phyloP scores from a whole-genome alignment of 2,888 invertebrate genomes.

The Stenotaenia linearis region DNA sequence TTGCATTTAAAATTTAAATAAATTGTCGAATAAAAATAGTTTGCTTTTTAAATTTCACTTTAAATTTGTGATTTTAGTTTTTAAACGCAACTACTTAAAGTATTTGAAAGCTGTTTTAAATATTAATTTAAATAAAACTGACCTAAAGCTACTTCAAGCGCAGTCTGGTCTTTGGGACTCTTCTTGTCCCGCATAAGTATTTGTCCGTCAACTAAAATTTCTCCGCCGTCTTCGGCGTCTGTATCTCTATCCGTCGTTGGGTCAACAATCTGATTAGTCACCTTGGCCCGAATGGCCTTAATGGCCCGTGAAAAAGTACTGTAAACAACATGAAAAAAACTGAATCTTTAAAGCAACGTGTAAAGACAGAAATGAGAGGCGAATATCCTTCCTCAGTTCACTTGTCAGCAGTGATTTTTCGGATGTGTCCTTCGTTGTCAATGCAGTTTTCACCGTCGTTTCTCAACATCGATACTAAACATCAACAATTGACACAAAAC shows the following conservation, averaged over 20 bases:
- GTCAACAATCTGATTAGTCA: slow-evolving; percentile 93
- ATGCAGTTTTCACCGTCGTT: no score
- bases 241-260: slow-evolving; percentile 54
- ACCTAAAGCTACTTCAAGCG: slow-evolving; percentile 72
- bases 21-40: no score
- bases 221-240: slow-evolving; percentile 54
- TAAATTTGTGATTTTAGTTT: no score
- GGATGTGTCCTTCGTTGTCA: no score
- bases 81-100: no score
- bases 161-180: slow-evolving; percentile 65
- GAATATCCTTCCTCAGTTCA: background rate
- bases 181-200: slow-evolving; percentile 79
- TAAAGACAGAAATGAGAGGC: background rate
- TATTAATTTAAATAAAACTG: no score
- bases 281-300: slow-evolving; percentile 78
- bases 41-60: no score
- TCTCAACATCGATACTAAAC: background rate
- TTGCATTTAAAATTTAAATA: no score
- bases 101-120: no score
- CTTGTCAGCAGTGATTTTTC: background rate
- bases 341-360: background rate
- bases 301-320: slow-evolving; percentile 53
- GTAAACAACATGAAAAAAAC: background rate
- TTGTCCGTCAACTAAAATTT: slow-evolving; percentile 69
- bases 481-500: background rate